Percentiles rank a stretch among this genome's conserved stretches.
phyloP scores from a whole-genome alignment of 2,888 invertebrate species.

The Bembecia ichneumoniformis region DNA sequence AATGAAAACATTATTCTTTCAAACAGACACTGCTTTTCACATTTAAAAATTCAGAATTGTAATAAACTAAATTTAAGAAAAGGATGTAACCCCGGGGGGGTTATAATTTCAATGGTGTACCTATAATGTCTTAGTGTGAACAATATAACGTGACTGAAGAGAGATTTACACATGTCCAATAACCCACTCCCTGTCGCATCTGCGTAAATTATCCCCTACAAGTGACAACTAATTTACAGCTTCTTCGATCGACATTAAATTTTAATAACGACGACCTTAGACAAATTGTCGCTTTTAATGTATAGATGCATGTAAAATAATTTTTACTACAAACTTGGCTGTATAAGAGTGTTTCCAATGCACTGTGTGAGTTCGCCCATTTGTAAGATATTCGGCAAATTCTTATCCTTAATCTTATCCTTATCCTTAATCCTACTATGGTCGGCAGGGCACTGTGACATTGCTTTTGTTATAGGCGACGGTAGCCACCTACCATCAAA shows the following conservation, averaged over 20 bases:
- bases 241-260: constrained; percentile 13
- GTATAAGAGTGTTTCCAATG: too few species aligned
- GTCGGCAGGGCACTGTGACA: too few species aligned
- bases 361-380: too few species aligned
- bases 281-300: neutral
- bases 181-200: constrained; percentile 12
- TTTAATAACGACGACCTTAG: neutral
- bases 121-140: constrained; percentile 15
- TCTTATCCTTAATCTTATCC: too few species aligned
- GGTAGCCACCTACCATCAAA: too few species aligned
- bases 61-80: neutral
- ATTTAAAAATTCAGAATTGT: too few species aligned
- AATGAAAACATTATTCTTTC: too few species aligned
- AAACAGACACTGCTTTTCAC: too few species aligned
- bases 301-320: neutral
- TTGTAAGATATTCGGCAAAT: too few species aligned
- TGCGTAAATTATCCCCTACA: constrained; percentile 20
- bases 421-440: too few species aligned
- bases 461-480: too few species aligned
- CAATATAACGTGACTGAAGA: constrained; percentile 13
- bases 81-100: neutral
- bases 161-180: constrained; percentile 20
- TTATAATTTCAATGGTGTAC: constrained; percentile 4
- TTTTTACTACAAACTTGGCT: too few species aligned
- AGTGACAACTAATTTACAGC: constrained; percentile 14